Conservation (phyloP, 2,797 vertebrate species). For the Phyllotis vaccarum region DNA sequence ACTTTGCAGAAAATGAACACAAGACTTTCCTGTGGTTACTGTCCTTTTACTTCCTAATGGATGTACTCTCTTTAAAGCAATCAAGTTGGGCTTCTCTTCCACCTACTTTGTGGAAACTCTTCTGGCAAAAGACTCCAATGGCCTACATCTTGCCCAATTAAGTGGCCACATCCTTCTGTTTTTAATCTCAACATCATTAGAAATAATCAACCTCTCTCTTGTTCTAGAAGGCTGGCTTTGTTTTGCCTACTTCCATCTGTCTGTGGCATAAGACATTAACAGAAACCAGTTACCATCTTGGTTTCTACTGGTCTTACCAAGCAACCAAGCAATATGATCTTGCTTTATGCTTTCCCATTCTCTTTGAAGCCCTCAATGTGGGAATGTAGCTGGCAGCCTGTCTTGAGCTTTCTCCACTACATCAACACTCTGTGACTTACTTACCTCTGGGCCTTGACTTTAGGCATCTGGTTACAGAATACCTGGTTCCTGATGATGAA, state of each 20-base stretch:
- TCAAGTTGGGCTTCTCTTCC: not conserved
- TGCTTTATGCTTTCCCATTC: not conserved
- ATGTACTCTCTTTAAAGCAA: not conserved
- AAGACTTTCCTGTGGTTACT: not conserved
- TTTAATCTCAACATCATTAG: conserved; percentile 15
- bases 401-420: not conserved
- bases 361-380: not conserved
- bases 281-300: not conserved
- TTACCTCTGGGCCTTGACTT: not conserved
- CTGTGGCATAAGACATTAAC: not conserved
- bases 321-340: not conserved
- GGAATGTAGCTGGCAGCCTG: not conserved
- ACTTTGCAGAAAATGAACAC: not conserved
- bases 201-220: not conserved
- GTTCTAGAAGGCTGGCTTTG: not conserved
- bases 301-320: not conserved
- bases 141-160: not conserved
- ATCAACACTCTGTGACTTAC: not conserved
- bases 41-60: not conserved
- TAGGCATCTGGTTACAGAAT: not conserved
- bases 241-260: not conserved
- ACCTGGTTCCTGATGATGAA: not conserved
- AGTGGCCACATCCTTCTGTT: not conserved
- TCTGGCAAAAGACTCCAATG: not conserved
- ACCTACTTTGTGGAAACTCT: not conserved